A percentile compares a stretch with the other conserved stretches of the same genome.
phyloP scores from a whole-genome alignment of 2,113 vertebrate species.

The Anhinga rufa region DNA sequence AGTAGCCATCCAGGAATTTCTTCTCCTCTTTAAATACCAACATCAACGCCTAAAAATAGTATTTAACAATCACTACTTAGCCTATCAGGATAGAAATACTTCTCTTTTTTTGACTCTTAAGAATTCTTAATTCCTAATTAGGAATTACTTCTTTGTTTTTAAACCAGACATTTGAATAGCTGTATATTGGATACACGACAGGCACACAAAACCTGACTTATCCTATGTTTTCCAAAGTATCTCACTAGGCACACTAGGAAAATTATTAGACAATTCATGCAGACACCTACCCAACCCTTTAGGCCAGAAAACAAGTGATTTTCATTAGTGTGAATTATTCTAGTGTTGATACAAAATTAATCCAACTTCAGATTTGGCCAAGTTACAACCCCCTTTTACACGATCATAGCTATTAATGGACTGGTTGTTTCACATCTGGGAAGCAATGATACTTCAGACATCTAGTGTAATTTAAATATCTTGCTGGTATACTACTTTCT shows the following conservation, averaged over 20 bases:
- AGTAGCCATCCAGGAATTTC: slow-evolving; percentile 13
- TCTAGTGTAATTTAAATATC: not conserved
- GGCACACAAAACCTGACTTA: not conserved
- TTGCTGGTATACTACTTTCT: not conserved
- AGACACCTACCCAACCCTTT: not conserved
- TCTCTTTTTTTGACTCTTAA: not conserved
- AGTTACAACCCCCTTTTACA: not conserved
- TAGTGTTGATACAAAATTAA: not conserved
- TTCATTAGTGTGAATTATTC: not conserved
- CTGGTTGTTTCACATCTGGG: not conserved
- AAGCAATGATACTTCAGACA: not conserved
- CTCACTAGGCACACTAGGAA: not conserved
- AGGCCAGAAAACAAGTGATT: not conserved
- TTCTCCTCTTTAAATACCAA: not conserved
- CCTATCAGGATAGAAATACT: not conserved
- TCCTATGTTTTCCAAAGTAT: not conserved
- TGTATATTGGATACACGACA: not conserved
- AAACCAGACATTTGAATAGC: not conserved
- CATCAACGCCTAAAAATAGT: not conserved
- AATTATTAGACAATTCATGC: not conserved
- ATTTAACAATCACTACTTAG: not conserved
- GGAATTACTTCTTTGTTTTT: not conserved
- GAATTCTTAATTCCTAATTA: not conserved
- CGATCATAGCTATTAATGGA: not conserved
- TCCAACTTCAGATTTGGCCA: not conserved